Base-by-base conservation (phyloP, 2,888 invertebrate genomes). In the Pyrocoelia pectoralis region DNA sequence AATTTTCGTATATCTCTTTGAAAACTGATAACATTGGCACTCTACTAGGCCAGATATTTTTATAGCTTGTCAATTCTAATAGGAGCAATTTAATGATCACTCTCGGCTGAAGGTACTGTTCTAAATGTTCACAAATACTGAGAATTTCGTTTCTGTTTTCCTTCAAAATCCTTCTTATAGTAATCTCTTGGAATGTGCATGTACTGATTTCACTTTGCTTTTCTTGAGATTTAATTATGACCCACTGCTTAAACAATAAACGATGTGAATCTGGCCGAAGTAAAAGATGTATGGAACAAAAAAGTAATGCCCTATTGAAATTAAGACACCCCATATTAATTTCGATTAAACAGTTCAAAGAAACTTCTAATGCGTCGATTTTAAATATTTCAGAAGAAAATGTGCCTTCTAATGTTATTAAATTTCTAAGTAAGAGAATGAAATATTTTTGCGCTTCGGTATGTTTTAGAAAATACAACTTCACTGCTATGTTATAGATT, bases 1-100 rank as follows among this genome's bases (percentile, higher is more conserved):
- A 69, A 17, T 72, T 61, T 56, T 66, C 12, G 53, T 43, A 59
- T 17, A 78, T 54, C 51, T 77, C 72, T 15, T 67, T 68, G 24
- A 74, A 68, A 9, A 68, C 70, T 12, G 64, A 53, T 64, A 68
- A 68, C 63, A 77, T 71, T 1, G 76, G 65, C n/a, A 70, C 19
- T 63, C 73, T 75, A 56, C 75, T 77, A 46, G 69, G 72, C 77
- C 77, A 78, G 10, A 64, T 56, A 41, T 55, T 60, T 58, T 71
- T 71, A 57, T 78, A 78, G n/a, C 65, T 63, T 13, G 65, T 57
- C 48, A 78, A 64, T 64, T 78, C 78, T 19, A 62, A 56, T 15
- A 62, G 56, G 43, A 76, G 56, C 29, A 77, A 58, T n/a, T 70
- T 61, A 18, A 70, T 62, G 15, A 40, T 40, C 6, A 13, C 4